Conservation (phyloP, 2,888 invertebrate genomes). For the Siphlonurus alternatus region DNA sequence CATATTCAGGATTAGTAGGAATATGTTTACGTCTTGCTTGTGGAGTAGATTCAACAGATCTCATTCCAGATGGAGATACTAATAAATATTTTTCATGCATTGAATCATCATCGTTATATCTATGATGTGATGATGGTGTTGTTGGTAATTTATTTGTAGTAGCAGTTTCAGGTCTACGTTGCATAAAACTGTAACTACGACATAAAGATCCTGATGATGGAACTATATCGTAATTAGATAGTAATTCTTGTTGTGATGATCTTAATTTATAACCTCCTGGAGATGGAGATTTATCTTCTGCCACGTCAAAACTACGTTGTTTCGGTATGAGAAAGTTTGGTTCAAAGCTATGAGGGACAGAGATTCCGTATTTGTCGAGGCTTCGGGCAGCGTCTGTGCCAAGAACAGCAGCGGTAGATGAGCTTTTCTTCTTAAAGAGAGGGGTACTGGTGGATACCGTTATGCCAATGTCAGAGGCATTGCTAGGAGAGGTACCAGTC, state of each 20-base stretch:
- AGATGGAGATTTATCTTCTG: slow-evolving; percentile 10
- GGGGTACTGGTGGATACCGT: slow-evolving; percentile 44
- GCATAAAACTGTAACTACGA: slow-evolving; percentile 40
- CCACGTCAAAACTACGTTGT: slow-evolving; percentile 33
- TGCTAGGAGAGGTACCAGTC: slow-evolving; percentile 10
- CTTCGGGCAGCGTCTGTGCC: slow-evolving; percentile 7
- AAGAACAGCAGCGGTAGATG: slow-evolving; percentile 5
- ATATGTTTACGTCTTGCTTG: slow-evolving; percentile 18
- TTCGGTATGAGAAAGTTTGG: slow-evolving; percentile 21
- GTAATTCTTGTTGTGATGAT: not conserved
- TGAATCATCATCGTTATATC: slow-evolving; percentile 45
- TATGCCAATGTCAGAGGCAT: slow-evolving; percentile 15
- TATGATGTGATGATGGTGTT: not conserved
- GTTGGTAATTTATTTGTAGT: not conserved
- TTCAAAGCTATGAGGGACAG: slow-evolving; percentile 8
- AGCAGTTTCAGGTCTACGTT: slow-evolving; percentile 23
- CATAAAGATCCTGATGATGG: not conserved
- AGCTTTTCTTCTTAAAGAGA: slow-evolving; percentile 38
- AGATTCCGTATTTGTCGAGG: slow-evolving; percentile 15
- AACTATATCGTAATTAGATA: not conserved
- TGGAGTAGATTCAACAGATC: slow-evolving; percentile 53
- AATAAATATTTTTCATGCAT: slow-evolving; percentile 67
- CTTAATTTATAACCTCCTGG: not conserved
- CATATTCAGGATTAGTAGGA: slow-evolving; percentile 11
- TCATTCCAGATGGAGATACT: slow-evolving; percentile 16